phyloP scores from a whole-genome alignment of 2,113 vertebrate genomes.

The Hippocampus zosterae region DNA sequence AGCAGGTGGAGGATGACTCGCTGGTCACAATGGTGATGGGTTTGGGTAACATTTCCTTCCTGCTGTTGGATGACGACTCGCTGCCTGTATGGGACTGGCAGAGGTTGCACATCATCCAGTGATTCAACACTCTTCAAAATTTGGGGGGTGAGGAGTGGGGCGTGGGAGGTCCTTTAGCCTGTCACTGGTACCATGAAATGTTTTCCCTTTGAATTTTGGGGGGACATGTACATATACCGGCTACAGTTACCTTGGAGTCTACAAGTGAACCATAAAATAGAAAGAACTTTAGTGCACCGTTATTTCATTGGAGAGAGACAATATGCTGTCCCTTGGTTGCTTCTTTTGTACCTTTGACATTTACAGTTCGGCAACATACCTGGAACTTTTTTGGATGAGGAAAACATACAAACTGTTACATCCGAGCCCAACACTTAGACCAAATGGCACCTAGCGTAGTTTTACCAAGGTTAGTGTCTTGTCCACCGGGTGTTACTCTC shows the following conservation, averaged over 20 bases:
- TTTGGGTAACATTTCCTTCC: constrained; percentile 84
- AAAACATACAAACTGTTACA: neutral
- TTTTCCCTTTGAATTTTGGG: no score
- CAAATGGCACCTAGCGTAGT: neutral
- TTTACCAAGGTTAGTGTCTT: no score
- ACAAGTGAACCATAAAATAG: no score
- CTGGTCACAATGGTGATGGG: constrained; percentile 81
- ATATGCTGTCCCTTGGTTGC: neutral
- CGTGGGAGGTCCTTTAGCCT: neutral
- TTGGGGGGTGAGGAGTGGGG: no score
- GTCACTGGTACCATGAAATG: neutral
- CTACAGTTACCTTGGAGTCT: no score
- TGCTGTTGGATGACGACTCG: constrained; percentile 86
- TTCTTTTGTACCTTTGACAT: neutral
- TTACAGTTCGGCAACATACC: neutral
- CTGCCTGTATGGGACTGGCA: constrained; percentile 86
- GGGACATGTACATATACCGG: no score
- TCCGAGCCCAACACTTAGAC: constrained; percentile 8
- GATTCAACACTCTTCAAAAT: neutral
- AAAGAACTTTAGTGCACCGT: no score
- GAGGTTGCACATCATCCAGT: constrained; percentile 58
- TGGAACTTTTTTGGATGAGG: neutral
- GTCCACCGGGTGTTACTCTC: neutral
- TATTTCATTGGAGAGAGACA: neutral
- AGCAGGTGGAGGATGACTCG: constrained; percentile 83